Percentiles rank a stretch among this genome's conserved stretches.
These are phyloP conservation scores for Sebastolobus altivelis DNA, from an alignment of 2,797 vertebrate species.

Conservation along the genomic window DNA sequence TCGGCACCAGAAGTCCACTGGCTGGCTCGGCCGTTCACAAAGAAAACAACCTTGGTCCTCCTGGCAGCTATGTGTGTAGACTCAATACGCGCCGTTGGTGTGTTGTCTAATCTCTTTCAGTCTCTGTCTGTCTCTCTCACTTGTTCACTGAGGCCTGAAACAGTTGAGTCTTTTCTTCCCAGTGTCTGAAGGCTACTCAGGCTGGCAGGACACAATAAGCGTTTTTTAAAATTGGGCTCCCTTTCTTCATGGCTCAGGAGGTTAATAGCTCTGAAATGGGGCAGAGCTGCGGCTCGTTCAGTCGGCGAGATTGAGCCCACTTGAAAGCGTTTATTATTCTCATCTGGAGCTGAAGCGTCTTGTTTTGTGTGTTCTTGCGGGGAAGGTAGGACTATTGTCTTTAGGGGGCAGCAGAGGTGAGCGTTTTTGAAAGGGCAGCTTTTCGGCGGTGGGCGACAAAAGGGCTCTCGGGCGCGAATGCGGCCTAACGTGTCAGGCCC, in stretches of 20 bases:
- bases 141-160: conserved; percentile 83
- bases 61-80: conserved; percentile 76
- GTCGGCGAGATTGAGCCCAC: conserved; percentile 79
- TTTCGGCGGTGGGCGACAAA: conserved; percentile 78
- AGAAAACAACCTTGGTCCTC: conserved; percentile 80
- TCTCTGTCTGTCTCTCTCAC: conserved; percentile 76
- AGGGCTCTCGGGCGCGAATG: conserved; percentile 40
- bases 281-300: conserved; percentile 72
- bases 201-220: conserved; percentile 81
- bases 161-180: conserved; percentile 82
- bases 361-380: conserved; percentile 76
- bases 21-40: conserved; percentile 76
- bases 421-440: conserved; percentile 72
- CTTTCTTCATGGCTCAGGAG: conserved; percentile 79
- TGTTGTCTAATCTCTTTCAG: conserved; percentile 82
- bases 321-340: conserved; percentile 84
- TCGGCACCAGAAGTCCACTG: conserved; percentile 73
- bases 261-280: conserved; percentile 84
- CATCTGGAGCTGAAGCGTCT: conserved; percentile 74
- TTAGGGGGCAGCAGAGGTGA: conserved; percentile 87
- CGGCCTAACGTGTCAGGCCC: conserved; percentile 36
- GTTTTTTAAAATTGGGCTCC: conserved; percentile 80
- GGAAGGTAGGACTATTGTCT: conserved; percentile 83
- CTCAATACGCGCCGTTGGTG: conserved; percentile 72
- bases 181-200: conserved; percentile 79